Percentiles rank a stretch among this genome's conserved stretches.
phyloP scores from a whole-genome alignment of 2,113 vertebrate species.

The Anser brachyrhynchus region DNA sequence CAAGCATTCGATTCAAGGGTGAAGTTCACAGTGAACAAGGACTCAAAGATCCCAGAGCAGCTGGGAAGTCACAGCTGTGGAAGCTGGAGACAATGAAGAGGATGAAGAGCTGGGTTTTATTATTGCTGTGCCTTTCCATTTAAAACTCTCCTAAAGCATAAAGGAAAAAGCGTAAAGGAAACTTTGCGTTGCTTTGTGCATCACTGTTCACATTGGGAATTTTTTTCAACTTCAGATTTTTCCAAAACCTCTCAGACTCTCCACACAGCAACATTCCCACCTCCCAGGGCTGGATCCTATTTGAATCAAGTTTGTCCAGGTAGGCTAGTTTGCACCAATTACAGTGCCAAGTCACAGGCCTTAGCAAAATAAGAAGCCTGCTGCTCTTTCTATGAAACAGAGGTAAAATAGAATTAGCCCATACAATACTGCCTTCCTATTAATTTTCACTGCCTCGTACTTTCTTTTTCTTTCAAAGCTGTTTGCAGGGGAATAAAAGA shows the following conservation, averaged over 20 bases:
- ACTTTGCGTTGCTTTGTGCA: not conserved
- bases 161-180: not conserved
- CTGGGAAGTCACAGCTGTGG: not conserved
- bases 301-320: not conserved
- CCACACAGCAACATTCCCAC: not conserved
- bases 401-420: conserved; percentile 9
- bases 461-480: not conserved
- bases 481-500: not conserved
- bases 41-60: not conserved
- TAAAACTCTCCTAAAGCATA: not conserved
- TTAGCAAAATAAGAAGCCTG: not conserved
- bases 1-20: not conserved
- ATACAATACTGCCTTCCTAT: not conserved
- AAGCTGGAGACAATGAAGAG: not conserved
- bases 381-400: conserved; percentile 6
- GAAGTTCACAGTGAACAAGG: not conserved
- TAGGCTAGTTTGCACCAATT: not conserved
- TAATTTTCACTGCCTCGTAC: not conserved
- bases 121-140: not conserved
- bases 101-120: not conserved
- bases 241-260: not conserved
- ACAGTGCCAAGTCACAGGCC: not conserved
- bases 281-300: not conserved
- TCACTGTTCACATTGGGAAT: not conserved
- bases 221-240: not conserved